Percentiles rank a stretch among this genome's conserved stretches.
These are phyloP conservation scores for Bufotes viridis DNA, from an alignment of 2,797 vertebrate genomes.

Conservation along the genomic window DNA sequence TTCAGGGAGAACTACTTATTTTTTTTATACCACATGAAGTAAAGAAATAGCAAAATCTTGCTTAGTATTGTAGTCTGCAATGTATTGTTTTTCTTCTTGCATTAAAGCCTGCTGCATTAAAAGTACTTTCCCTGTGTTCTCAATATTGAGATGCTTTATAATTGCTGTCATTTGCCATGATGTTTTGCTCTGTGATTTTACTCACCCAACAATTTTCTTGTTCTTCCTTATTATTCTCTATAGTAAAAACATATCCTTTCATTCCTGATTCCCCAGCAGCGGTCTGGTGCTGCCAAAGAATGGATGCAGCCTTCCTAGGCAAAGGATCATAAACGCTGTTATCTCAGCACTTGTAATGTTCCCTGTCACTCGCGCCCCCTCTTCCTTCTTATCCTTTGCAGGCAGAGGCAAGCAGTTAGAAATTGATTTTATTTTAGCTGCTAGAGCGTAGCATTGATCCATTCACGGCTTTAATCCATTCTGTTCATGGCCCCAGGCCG, in stretches of 20 bases:
- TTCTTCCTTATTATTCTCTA: not conserved
- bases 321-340: constrained; percentile 51
- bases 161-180: not conserved
- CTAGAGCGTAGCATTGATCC: constrained; percentile 54
- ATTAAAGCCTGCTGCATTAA: not conserved
- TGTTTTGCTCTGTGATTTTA: not conserved
- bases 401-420: constrained; percentile 60
- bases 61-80: not conserved
- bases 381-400: constrained; percentile 56
- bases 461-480: constrained; percentile 48
- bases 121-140: not conserved
- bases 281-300: constrained; percentile 13
- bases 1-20: not conserved
- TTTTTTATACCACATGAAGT: not conserved
- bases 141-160: not conserved
- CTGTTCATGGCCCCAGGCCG: constrained; percentile 20
- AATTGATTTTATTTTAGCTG: constrained; percentile 60
- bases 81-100: not conserved
- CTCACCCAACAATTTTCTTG: not conserved
- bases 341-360: constrained; percentile 56
- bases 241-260: constrained; percentile 5
- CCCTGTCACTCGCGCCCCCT: constrained; percentile 49
- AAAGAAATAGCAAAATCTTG: not conserved
- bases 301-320: constrained; percentile 37
- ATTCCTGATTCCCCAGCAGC: not conserved